These are phyloP conservation scores for Phyllopteryx taeniolatus DNA, from an alignment of 2,113 vertebrate genomes.

Conservation along the genomic window DNA sequence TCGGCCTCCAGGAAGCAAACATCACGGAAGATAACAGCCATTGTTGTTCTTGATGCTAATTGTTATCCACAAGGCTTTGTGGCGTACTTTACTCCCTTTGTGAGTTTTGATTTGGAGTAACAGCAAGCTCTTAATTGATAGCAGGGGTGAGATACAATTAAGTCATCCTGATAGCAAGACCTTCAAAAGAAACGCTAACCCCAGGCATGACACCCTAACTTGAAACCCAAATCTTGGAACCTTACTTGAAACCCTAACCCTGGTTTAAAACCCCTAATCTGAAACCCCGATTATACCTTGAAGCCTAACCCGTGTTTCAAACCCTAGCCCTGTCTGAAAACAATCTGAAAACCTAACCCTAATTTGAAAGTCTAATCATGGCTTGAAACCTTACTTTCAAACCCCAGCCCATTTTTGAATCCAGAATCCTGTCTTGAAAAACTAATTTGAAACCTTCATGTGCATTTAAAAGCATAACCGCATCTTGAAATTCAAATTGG, in stretches of 20 bases:
- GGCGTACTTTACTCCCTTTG: constrained; percentile 4
- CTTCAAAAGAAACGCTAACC: neutral
- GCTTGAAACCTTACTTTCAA: no score
- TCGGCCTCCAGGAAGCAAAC: neutral
- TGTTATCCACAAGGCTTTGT: constrained; percentile 15
- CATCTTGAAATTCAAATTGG: no score
- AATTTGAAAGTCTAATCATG: no score
- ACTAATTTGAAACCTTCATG: no score
- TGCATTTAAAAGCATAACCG: no score
- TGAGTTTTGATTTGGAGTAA: neutral
- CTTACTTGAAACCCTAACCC: no score
- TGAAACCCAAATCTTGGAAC: neutral
- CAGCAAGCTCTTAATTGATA: neutral
- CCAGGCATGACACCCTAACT: neutral
- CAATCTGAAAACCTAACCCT: neutral
- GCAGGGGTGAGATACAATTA: constrained; percentile 1
- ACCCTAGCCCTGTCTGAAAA: no score
- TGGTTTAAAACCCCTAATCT: no score
- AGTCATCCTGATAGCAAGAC: neutral
- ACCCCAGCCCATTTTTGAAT: no score
- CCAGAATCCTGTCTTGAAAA: no score
- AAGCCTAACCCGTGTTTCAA: no score
- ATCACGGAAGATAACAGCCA: constrained; percentile 1
- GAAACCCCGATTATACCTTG: no score
- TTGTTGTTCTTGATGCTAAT: constrained; percentile 22